Evolutionary conservation across 2,113 vertebrate genomes (phyloP).

Genomic region (Phasianus colchicus): DNA sequence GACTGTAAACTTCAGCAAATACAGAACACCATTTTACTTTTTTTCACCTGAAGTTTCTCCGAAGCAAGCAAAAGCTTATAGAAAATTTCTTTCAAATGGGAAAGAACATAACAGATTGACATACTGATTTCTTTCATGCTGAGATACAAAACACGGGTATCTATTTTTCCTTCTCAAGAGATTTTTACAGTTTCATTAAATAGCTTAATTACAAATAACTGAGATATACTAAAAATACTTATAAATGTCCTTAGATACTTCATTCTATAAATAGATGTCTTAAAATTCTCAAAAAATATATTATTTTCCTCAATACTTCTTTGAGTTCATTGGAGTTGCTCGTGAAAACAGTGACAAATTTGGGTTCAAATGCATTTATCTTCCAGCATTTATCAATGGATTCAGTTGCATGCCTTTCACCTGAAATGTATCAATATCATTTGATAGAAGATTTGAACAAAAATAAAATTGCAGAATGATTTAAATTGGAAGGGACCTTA

Average conservation of each 20-base stretch:
- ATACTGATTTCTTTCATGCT: background rate
- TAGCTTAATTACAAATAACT: background rate
- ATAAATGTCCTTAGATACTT: no score
- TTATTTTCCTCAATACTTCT: background rate
- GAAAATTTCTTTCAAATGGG: background rate
- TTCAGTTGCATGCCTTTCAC: background rate
- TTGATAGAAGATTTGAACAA: background rate
- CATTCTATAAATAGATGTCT: background rate
- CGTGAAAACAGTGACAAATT: background rate
- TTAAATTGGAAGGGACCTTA: background rate
- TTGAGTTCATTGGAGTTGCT: accelerated
- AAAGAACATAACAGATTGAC: background rate
- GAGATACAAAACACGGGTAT: background rate
- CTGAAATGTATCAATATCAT: background rate
- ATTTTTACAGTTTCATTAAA: background rate
- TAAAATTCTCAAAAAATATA: background rate
- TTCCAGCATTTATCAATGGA: background rate
- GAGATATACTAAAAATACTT: background rate
- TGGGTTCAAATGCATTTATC: background rate
- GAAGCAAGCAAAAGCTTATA: background rate
- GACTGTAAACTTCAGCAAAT: background rate
- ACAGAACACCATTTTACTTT: background rate
- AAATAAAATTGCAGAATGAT: background rate
- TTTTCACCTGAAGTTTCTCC: background rate
- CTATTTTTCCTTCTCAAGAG: background rate